phyloP scores from a whole-genome alignment of 2,797 vertebrate species.

The Sebastes variabilis region DNA sequence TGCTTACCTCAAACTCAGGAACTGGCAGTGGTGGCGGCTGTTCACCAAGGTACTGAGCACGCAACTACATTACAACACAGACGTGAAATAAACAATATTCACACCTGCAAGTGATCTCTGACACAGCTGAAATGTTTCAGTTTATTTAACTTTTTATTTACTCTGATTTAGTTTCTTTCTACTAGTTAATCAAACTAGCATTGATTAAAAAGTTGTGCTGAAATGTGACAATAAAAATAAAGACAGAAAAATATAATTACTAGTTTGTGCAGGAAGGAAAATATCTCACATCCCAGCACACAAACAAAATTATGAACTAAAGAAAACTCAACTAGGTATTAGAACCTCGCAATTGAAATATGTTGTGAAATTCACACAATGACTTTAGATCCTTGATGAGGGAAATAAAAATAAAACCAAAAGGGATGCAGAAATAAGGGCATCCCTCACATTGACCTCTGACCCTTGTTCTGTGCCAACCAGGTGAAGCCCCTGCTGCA shows the following conservation, averaged over 20 bases:
- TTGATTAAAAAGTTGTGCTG: not conserved
- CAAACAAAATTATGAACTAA: not conserved
- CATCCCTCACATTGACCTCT: not conserved
- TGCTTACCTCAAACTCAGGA: conserved; percentile 91
- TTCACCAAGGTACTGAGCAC: conserved; percentile 87
- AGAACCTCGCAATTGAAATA: not conserved
- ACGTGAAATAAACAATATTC: not conserved
- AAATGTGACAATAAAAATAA: not conserved
- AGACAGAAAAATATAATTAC: not conserved
- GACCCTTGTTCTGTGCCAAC: conserved; percentile 5
- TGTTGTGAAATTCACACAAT: not conserved
- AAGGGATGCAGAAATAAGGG: not conserved
- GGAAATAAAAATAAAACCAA: not conserved
- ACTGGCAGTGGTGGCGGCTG: conserved; percentile 96
- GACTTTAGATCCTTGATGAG: not conserved
- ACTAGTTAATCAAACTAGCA: not conserved
- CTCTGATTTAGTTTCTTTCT: not conserved
- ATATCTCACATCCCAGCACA: not conserved
- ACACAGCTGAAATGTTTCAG: not conserved
- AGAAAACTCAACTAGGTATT: not conserved
- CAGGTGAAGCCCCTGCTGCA: conserved; percentile 94
- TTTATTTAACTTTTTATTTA: not conserved
- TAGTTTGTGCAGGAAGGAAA: not conserved
- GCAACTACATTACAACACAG: not conserved
- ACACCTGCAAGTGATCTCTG: not conserved